Percentiles rank a stretch among this genome's conserved stretches.
These are phyloP conservation scores for Machaerirhynchus nigripectus DNA, from an alignment of 2,113 vertebrate species.

Conservation along the genomic window DNA sequence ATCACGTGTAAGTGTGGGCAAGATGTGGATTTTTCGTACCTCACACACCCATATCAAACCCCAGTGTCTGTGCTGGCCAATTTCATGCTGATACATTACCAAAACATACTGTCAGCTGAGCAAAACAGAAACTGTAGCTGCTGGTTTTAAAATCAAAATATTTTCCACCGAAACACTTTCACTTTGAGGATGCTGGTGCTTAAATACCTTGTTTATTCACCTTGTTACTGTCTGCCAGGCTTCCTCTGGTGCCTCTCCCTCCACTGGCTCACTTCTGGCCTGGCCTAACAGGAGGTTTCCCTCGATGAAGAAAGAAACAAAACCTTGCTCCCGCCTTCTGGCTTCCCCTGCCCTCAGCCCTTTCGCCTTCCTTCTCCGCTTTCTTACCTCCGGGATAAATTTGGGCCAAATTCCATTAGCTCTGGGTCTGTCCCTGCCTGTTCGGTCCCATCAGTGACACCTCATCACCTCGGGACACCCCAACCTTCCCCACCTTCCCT, in stretches of 20 bases:
- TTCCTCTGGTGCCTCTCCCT: not conserved
- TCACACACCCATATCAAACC: not conserved
- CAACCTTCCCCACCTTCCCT: not conserved
- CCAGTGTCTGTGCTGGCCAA: rapidly evolving
- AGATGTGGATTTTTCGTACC: not conserved
- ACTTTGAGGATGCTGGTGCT: not conserved
- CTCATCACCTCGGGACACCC: not conserved
- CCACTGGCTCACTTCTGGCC: not conserved
- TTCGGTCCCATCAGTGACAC: rapidly evolving
- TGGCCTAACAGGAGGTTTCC: not conserved
- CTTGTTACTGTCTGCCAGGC: not conserved
- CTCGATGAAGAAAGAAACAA: not conserved
- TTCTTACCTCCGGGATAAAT: not conserved
- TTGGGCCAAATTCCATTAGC: not conserved
- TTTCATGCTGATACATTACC: not conserved
- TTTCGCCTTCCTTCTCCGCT: not conserved
- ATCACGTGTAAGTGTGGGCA: not conserved
- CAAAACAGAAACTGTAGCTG: not conserved
- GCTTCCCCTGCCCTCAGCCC: not conserved
- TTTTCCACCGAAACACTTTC: not conserved
- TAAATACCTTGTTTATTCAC: not conserved
- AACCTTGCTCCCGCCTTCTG: not conserved
- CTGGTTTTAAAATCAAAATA: not conserved
- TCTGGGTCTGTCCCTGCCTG: not conserved
- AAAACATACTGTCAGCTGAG: not conserved